phyloP scores from a whole-genome alignment of 2,888 invertebrate genomes.

The Rosalia funebris region DNA sequence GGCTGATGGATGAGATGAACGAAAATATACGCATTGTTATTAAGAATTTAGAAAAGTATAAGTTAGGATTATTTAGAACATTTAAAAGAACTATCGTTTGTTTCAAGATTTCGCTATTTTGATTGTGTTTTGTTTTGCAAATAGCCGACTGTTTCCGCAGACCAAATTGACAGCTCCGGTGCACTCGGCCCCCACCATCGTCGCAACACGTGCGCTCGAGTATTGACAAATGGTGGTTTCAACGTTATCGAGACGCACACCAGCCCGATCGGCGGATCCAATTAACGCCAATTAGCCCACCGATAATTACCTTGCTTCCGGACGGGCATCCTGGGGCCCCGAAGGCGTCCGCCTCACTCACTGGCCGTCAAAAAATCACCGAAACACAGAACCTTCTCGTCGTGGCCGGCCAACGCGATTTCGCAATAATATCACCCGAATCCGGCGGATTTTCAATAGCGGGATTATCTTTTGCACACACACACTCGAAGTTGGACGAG shows the following conservation, averaged over 20 bases:
- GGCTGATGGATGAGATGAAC: not conserved
- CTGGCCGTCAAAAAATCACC: constrained; percentile 38
- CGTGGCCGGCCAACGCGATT: not conserved
- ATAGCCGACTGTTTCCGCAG: not conserved
- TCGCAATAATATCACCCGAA: not conserved
- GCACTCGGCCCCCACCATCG: constrained; percentile 27
- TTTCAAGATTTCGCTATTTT: not conserved
- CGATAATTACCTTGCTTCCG: constrained; percentile 75
- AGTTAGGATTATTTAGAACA: not conserved
- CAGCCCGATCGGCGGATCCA: not conserved
- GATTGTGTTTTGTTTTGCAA: not conserved
- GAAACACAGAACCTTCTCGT: constrained; percentile 23
- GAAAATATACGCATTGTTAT: not conserved
- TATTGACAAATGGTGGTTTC: constrained; percentile 37
- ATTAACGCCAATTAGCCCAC: constrained; percentile 8
- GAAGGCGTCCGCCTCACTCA: constrained; percentile 13
- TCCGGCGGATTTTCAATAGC: constrained; percentile 6
- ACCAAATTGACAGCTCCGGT: constrained; percentile 18
- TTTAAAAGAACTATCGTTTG: not conserved
- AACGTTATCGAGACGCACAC: not conserved
- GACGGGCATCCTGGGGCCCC: constrained; percentile 71
- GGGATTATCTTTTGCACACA: constrained; percentile 32
- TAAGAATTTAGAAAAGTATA: not conserved
- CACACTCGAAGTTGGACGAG: constrained; percentile 44
- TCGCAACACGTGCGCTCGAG: constrained; percentile 42